Evolutionary conservation across 1,140 invertebrate genomes (phyloP), one percentile per base, ranked within the genome.

Genomic region (Drosophila setifemur): DNA sequence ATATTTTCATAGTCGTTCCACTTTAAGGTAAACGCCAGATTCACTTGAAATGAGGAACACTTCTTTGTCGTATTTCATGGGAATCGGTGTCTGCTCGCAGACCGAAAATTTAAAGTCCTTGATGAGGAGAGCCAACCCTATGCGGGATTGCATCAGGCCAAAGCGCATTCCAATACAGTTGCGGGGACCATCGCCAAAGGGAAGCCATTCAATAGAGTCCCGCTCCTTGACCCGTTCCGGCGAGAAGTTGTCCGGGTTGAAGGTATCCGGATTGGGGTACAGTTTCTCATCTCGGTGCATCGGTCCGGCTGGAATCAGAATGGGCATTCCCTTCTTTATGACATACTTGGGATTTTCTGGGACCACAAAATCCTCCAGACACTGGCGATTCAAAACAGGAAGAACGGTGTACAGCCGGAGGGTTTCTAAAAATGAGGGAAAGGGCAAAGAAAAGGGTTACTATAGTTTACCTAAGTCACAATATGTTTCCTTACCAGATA

Each of bases 191-290:
- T 90, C 90, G 2, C 94, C 94, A 64, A 94, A 95, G 0, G 94
- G 93, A 16, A 95, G 76, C 79, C 91, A 93, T 8, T 91, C 73
- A 3, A 90, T 89, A 0, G 73, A 91, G 49, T 90, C 91, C 0
- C 93, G 90, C 19, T 87, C 79, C n/a, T 73, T 64, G 4, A 87
- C 71, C 14, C 93, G 92, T 45, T 94, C 93, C 0, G 92, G 89
- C 0, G 91, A 68, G 72, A 95, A 95, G 68, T 94, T 90, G 8
- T 95, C 94, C 0, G 95, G 95, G 79, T 94, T 90, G 64, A 94
- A 95, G 7, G 63, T 74, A 14, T 94, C 90, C 2, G 95, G 94
- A 54, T 95, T 90, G 6, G 93, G 91, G 73, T 92, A 95, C 8
- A 91, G 85, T 5, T 77, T 68, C 14, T 90, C 83, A 69, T 92